Conservation (phyloP, 2,113 vertebrate species). For the Sorex araneus region DNA sequence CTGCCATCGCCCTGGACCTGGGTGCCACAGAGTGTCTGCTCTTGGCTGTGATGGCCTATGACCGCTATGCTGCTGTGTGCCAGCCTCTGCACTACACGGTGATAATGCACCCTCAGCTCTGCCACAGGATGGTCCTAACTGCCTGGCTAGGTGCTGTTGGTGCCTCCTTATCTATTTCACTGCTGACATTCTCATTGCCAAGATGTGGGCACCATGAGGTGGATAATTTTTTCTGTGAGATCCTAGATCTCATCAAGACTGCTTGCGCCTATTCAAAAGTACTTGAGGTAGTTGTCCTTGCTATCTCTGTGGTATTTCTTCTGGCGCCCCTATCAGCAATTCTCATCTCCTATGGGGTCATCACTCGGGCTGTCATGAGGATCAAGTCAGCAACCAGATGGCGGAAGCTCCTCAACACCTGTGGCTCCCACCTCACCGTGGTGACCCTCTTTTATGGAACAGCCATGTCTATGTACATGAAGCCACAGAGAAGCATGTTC, state of each 20-base stretch:
- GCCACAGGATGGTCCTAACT: conserved; percentile 43
- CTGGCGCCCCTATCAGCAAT: not conserved
- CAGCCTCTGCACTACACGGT: not conserved
- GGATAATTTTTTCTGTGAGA: conserved; percentile 76
- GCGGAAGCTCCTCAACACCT: conserved; percentile 52
- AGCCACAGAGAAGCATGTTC: conserved; percentile 18
- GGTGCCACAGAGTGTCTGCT: conserved; percentile 69
- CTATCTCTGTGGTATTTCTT: conserved; percentile 17
- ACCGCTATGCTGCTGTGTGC: not conserved
- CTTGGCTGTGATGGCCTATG: conserved; percentile 64
- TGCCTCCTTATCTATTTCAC: conserved; percentile 34
- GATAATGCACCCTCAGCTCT: conserved; percentile 16
- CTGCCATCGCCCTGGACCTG: conserved; percentile 69
- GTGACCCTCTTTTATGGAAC: conserved; percentile 60
- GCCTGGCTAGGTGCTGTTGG: conserved; percentile 58
- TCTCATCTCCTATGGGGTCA: conserved; percentile 58
- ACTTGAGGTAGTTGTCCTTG: conserved; percentile 22
- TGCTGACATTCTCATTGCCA: conserved; percentile 58
- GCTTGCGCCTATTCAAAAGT: conserved; percentile 64
- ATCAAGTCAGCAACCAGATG: conserved; percentile 25
- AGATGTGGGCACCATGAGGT: conserved; percentile 58
- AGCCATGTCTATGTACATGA: conserved; percentile 56
- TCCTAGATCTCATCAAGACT: conserved; percentile 69
- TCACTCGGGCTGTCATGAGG: conserved; percentile 53
- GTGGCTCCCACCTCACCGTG: conserved; percentile 61